These are phyloP conservation scores for Trissolcus brochymenae DNA, from an alignment of 2,888 invertebrate species.

Conservation along the genomic window DNA sequence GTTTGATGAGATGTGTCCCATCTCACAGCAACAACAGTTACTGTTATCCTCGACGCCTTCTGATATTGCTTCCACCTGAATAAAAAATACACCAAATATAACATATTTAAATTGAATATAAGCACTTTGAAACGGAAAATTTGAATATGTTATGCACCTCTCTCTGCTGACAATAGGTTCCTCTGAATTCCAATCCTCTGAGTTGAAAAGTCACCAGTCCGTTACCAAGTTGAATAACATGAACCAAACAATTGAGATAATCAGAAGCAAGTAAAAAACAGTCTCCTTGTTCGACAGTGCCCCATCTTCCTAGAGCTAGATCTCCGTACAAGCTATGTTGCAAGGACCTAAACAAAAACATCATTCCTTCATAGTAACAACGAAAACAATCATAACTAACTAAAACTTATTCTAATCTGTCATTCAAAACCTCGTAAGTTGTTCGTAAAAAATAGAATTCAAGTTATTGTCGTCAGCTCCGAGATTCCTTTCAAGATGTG, in stretches of 20 bases:
- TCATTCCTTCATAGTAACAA: not conserved
- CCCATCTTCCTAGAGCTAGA: slow-evolving; percentile 95
- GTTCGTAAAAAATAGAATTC: slow-evolving; percentile 99
- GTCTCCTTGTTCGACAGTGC: slow-evolving; percentile 96
- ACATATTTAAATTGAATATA: not conserved
- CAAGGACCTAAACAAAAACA: slow-evolving; percentile 82
- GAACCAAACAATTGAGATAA: slow-evolving; percentile 98
- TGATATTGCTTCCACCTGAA: slow-evolving; percentile 93
- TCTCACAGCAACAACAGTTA: slow-evolving; percentile 95
- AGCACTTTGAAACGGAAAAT: too few relatives aligned
- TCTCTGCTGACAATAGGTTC: slow-evolving; percentile 99
- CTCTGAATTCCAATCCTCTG: slow-evolving; percentile 97
- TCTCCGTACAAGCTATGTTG: slow-evolving; percentile 98
- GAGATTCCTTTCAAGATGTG: slow-evolving; percentile 95
- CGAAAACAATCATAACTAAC: too few relatives aligned
- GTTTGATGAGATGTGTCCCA: slow-evolving; percentile 91
- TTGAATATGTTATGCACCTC: slow-evolving; percentile 77
- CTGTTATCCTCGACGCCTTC: slow-evolving; percentile 98
- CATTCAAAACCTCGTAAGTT: slow-evolving; percentile 89
- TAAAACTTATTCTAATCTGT: too few relatives aligned
- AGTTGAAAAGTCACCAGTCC: slow-evolving; percentile 99
- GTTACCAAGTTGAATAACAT: slow-evolving; percentile 98
- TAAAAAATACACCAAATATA: not conserved
- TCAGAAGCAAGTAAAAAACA: slow-evolving; percentile 99
- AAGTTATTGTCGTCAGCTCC: slow-evolving; percentile 97